phyloP scores from a whole-genome alignment of 2,888 invertebrate species.

The Choreutis nemorana region DNA sequence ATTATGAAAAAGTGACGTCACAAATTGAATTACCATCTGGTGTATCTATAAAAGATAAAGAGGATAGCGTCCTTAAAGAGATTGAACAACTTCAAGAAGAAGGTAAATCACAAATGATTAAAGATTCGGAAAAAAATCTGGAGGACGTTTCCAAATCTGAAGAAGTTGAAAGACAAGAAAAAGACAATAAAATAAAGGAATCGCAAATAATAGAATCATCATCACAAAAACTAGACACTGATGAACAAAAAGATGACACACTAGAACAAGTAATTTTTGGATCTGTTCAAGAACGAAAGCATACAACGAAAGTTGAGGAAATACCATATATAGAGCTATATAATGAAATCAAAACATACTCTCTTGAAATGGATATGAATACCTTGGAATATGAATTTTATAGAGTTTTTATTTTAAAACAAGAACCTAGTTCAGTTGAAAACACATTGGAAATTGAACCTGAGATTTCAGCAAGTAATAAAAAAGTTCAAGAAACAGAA shows the following conservation, averaged over 20 bases:
- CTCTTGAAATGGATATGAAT: conserved; percentile 32
- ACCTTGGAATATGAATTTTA: conserved; percentile 38
- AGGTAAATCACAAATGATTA: neutral
- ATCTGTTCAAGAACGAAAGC: conserved; percentile 66
- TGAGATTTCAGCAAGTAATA: too few species aligned
- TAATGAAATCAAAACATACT: conserved; percentile 44
- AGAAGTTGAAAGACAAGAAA: neutral
- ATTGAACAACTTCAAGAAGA: too few species aligned
- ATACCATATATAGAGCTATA: conserved; percentile 38
- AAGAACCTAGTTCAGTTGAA: too few species aligned
- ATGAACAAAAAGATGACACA: conserved; percentile 23
- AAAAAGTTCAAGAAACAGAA: too few species aligned
- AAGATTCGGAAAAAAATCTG: neutral
- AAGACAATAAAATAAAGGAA: conserved; percentile 4
- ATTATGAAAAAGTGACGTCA: conserved; percentile 6
- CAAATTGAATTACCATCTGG: conserved; percentile 4
- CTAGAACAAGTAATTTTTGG: conserved; percentile 69
- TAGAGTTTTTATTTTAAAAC: too few species aligned
- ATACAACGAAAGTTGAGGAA: conserved; percentile 15
- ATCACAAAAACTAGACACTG: conserved; percentile 9
- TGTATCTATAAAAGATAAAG: neutral
- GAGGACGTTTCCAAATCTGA: neutral
- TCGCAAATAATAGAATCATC: conserved; percentile 1
- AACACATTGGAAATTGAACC: too few species aligned
- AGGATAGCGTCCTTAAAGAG: neutral